Base-by-base conservation (phyloP, 2,888 invertebrate genomes). In the Biston betularia region DNA sequence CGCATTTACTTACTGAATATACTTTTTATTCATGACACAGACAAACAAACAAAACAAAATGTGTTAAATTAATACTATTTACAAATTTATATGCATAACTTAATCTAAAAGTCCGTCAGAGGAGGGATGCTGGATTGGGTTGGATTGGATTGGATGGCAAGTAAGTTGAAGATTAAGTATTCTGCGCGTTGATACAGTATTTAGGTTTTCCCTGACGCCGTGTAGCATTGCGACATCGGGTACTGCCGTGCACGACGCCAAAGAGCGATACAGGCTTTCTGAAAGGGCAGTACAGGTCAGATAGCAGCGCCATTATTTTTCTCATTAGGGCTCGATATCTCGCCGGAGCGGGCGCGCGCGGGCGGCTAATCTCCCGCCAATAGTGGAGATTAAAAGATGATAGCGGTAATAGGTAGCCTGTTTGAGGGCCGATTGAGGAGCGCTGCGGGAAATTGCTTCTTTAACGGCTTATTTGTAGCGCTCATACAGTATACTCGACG, bases 301-400 rank as follows among this genome's bases (percentile, higher is more conserved):
- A 74, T 74, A 74, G 72, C 71, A 52, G 65, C 70, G 62, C 75
- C 73, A 74, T 75, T 75, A 75, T 75, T 75, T 75, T 75, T 75
- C 74, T 73, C 73, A 75, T 75, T 75, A 75, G 74, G 68, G 67
- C 62, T 66, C 63, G 73, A 65, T 75, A 72, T 73, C 75, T 63
- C 49, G 49, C 5, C 38, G 59, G 49, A 44, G 5, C 40, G 52
- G 14, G 77, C 74, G 76, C 77, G 79, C 77, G 77, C 76, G 76
- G 75, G 73, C 71, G 73, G 71, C 78, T 81, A 82, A 82, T 81
- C 80, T 79, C 75, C 49, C 73, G 68, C 74, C 74, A 81, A 79
- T 81, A 74, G 72, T 71, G 62, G 49, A 77, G 80, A 81, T 82
- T 82, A 82, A 71, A 76, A 77, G 80, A 78, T 78, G 67, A 56